Conservation (phyloP, 2,797 vertebrate genomes). For the Sarcoramphus papa region DNA sequence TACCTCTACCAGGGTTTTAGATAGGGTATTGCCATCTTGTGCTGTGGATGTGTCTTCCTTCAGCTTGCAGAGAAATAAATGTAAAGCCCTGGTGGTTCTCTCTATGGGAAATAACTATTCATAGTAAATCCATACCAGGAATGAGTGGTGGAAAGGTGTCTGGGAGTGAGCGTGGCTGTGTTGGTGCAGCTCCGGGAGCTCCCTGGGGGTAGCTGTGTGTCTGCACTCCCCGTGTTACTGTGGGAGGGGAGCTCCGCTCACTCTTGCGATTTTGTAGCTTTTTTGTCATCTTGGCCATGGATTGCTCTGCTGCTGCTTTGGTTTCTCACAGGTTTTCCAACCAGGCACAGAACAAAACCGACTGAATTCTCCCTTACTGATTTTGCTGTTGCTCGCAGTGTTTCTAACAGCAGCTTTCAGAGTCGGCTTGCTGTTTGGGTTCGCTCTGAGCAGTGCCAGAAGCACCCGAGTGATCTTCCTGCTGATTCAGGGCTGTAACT, state of each 20-base stretch:
- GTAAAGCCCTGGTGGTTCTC: not conserved
- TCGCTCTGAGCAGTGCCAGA: not conserved
- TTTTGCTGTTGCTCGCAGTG: not conserved
- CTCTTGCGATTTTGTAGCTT: not conserved
- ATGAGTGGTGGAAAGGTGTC: not conserved
- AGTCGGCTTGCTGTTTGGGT: not conserved
- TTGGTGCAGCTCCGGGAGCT: not conserved
- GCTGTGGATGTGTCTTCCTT: not conserved
- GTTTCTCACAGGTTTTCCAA: not conserved
- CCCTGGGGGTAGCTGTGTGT: not conserved
- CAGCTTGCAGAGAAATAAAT: not conserved
- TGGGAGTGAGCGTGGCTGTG: not conserved
- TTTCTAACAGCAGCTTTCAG: not conserved
- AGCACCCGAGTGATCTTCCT: not conserved
- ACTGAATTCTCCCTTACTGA: not conserved
- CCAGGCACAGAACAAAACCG: not conserved
- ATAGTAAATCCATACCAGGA: rapidly evolving
- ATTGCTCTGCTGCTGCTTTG: not conserved
- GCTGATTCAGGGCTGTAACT: not conserved
- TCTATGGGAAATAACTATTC: not conserved
- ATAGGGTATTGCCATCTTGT: not conserved
- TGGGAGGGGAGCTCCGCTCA: not conserved
- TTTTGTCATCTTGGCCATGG: rapidly evolving
- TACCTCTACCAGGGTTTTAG: not conserved
- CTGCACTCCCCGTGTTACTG: rapidly evolving